Conservation (phyloP, 1,140 invertebrate species). For the Nasonia longicornis region DNA sequence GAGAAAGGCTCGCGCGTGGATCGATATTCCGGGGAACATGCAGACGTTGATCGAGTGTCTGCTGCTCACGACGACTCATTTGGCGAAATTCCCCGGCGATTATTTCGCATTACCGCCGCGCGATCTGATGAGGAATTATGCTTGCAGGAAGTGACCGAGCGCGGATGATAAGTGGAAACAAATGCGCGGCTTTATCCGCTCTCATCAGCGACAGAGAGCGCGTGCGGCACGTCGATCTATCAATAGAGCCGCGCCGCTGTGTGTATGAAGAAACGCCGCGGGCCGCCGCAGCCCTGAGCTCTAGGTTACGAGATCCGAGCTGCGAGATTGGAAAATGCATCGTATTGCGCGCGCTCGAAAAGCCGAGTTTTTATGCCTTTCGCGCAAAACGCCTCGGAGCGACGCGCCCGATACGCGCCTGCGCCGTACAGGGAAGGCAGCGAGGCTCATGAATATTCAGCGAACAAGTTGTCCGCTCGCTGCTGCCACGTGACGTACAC, state of each 20-base stretch:
- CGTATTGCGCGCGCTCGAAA: background rate
- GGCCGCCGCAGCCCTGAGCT: background rate
- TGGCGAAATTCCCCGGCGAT: slow-evolving; percentile 23
- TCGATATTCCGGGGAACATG: slow-evolving; percentile 5
- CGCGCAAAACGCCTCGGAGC: background rate
- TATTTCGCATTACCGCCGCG: slow-evolving; percentile 32
- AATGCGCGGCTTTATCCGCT: slow-evolving; percentile 25
- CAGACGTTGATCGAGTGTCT: slow-evolving; percentile 40
- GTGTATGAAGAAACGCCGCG: background rate
- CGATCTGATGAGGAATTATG: slow-evolving; percentile 40
- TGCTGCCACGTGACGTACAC: slow-evolving; percentile 58
- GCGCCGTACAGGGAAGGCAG: background rate
- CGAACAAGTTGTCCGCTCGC: slow-evolving; percentile 60
- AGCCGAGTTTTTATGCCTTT: background rate
- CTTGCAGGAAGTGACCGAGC: slow-evolving; percentile 10
- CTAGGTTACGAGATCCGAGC: background rate
- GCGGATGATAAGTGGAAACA: slow-evolving; percentile 28
- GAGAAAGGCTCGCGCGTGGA: background rate
- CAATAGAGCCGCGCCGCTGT: background rate
- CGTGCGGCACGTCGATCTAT: slow-evolving; percentile 25
- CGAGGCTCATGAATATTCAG: slow-evolving; percentile 62
- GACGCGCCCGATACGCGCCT: background rate
- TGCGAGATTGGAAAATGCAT: background rate
- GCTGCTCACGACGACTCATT: slow-evolving; percentile 35
- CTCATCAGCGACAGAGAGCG: slow-evolving; percentile 2